Base-by-base conservation (phyloP, 2,797 vertebrate genomes). In the Yasuhikotakia modesta region DNA sequence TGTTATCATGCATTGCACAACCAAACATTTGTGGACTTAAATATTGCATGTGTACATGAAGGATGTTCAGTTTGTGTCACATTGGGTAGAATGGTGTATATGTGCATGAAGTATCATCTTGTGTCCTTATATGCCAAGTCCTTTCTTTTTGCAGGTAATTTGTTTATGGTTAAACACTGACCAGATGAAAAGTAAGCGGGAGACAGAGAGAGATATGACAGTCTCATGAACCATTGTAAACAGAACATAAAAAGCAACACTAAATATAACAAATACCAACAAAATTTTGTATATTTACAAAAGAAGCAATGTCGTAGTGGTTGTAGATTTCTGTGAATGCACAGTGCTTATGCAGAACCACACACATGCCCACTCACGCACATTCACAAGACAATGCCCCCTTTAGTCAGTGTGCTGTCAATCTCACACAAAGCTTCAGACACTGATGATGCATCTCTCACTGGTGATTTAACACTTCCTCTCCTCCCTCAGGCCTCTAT, bases 391-490 rank as follows among this genome's bases (percentile, higher is more conserved):
- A 90, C 90, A 92, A 90, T 91, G 79, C 79, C 84, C 74, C 85
- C 89, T 89, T 84, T 85, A 90, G 81, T 73, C 78, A 81, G 88
- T 87, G 53, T 89, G 88, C 90, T 89, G 89, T 87, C 86, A 76
- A 39, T 72, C 66, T 80, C 45, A 52, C 46, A 69, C 19, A 61
- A 83, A 81, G 85, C 83, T 80, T 81, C 85, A 83, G 83, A 87
- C 83, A 46, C 14, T 27, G 70, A 73, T 76, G 71, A 61, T 85
- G 81, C 82, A 85, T 81, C 75, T 78, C 70, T 75, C 43, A 30
- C 5, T 61, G 16, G 5, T 66, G 53, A 35, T 67, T 50, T 79
- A 52, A 78, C 57, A 76, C 83, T 88, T 90, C 83, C 86, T 85
- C 77, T 87, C n/a, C 7, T 60, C 2, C 27, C 39, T 39, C 30